A percentile compares a stretch with the other conserved stretches of the same genome.
phyloP scores from a whole-genome alignment of 2,888 invertebrate species.

The Charanyca ferruginea region DNA sequence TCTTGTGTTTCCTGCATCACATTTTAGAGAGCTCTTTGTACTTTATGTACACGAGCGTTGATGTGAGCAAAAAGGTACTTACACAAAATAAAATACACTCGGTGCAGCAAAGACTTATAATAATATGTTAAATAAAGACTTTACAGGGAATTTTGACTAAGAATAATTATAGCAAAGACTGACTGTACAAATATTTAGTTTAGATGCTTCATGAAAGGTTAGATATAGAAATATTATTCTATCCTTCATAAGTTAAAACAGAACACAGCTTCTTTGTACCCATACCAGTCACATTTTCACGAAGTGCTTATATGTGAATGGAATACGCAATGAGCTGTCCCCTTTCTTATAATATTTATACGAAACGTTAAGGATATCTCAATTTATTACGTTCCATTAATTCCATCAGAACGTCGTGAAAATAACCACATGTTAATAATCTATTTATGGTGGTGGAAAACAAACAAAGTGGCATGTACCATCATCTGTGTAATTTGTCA shows the following conservation, averaged over 20 bases:
- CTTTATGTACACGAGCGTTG: slow-evolving; percentile 54
- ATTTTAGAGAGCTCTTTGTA: slow-evolving; percentile 64
- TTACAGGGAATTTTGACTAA: not conserved
- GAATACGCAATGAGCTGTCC: slow-evolving; percentile 82
- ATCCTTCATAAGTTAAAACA: slow-evolving; percentile 60
- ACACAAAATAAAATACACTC: slow-evolving; percentile 43
- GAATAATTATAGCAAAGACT: not conserved
- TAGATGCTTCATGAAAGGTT: slow-evolving; percentile 1
- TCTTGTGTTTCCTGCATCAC: slow-evolving; percentile 62
- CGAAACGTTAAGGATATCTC: slow-evolving; percentile 78
- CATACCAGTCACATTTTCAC: slow-evolving; percentile 79
- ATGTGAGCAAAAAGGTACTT: slow-evolving; percentile 45
- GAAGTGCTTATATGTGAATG: slow-evolving; percentile 78
- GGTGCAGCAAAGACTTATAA: not conserved
- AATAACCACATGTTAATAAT: slow-evolving; percentile 52
- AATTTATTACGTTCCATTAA: slow-evolving; percentile 80
- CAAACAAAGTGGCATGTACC: slow-evolving; percentile 21
- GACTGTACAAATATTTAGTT: slow-evolving; percentile 7
- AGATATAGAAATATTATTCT: slow-evolving; percentile 46
- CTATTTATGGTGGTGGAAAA: slow-evolving; percentile 32
- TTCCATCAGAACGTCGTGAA: slow-evolving; percentile 50
- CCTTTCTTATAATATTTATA: slow-evolving; percentile 77
- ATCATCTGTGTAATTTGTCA: slow-evolving; percentile 33
- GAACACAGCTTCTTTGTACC: slow-evolving; percentile 68
- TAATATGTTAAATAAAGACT: slow-evolving; percentile 7